Base-by-base conservation (phyloP, 2,113 vertebrate genomes). In the Hymenochirus boettgeri region DNA sequence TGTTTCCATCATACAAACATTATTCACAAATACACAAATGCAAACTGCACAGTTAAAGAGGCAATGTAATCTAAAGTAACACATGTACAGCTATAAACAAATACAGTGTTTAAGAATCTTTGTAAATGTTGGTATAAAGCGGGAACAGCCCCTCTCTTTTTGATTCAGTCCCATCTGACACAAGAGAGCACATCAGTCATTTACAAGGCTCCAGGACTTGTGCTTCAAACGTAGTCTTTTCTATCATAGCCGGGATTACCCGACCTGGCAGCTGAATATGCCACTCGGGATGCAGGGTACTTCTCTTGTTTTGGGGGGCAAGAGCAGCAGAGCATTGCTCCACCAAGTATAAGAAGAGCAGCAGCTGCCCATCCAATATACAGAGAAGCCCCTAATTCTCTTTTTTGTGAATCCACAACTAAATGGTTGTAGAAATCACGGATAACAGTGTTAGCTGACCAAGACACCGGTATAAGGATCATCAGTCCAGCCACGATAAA, bases 141-240 rank as follows among this genome's bases (percentile, higher is more conserved):
- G 29, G 19, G 18, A 33, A 39, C 59, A 13, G 37, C 48, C 12
- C 45, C 48, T 56, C 12, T 45, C 46, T n/a, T 27, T 52, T 21
- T 23, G 12, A 18, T 54, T 25, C 23, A 26, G 15, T 23, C 21
- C 25, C 51, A 21, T 8, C 8, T 22, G 55, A 39, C 23, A 37
- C 31, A 52, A 45, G 47, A 51, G 25, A 10, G 33, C 45, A 10
- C 17, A 35, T 19, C 17, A 51, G 48, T 60, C 48, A 7, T 19
- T 59, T 3, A 29, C 37, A 58, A 29, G 42, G 17, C 10, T 18
- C 21, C 13, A 18, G 5, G 5, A 48, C 12, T 18, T 6, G 7
- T 19, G 6, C 9, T 71, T 96, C 83, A 96, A 55, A 97, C 95
- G 52, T 98, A 98, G 82, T 97, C 93, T 81, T 79, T 96, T 80